Percentiles rank a stretch among this genome's conserved stretches.
Conservation (phyloP, 2,113 vertebrate species). For the Gymnogyps californianus region DNA sequence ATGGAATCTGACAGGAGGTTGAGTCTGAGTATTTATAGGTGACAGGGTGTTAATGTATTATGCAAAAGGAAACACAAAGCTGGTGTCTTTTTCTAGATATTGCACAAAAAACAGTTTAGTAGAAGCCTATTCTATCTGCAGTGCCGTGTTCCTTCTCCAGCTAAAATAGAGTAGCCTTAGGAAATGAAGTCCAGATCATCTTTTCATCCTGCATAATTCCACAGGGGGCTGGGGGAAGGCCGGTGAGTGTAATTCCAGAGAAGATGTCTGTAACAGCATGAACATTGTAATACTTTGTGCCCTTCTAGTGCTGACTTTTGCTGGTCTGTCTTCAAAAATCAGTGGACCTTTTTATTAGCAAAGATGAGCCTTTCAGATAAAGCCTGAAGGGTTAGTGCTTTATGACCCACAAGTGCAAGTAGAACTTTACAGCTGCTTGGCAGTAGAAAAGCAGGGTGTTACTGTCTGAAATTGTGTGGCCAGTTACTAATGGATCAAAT, state of each 20-base stretch:
- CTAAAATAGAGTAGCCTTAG: neutral
- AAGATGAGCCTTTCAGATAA: neutral
- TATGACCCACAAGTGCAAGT: neutral
- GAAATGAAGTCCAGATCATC: neutral
- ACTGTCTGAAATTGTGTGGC: neutral
- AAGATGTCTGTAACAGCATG: neutral
- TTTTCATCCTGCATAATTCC: neutral
- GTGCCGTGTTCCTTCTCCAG: neutral
- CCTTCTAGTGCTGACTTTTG: neutral
- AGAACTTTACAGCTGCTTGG: neutral
- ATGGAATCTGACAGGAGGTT: conserved; percentile 9
- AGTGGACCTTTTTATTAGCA: neutral
- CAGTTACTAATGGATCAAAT: neutral
- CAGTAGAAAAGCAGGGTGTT: neutral
- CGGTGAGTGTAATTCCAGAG: neutral
- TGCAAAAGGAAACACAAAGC: neutral
- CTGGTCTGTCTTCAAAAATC: neutral
- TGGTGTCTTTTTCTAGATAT: neutral
- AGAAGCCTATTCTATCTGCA: neutral
- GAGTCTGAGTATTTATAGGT: conserved; percentile 6
- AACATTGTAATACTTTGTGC: neutral
- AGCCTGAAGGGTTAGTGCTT: neutral
- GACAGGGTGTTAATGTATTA: neutral
- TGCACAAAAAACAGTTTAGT: neutral
- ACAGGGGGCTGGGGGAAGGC: neutral